Evolutionary conservation across 2,888 invertebrate species (phyloP).

Genomic region (Julus scandinavius): DNA sequence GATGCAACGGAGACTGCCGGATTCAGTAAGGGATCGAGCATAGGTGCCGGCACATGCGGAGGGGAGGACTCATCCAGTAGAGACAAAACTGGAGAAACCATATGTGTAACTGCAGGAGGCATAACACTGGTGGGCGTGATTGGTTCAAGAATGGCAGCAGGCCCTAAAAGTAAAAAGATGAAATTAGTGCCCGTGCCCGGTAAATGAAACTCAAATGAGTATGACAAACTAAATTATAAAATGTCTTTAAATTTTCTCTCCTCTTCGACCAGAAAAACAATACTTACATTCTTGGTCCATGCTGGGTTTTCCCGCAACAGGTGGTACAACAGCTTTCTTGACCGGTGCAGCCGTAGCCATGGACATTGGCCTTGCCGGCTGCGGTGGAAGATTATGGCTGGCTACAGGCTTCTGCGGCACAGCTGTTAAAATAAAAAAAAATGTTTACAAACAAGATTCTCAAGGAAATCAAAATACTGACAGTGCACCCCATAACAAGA

Average conservation of each 20-base stretch:
- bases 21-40: constrained; percentile 18
- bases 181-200: too few species aligned
- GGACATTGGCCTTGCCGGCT: constrained; percentile 61
- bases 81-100: constrained; percentile 53
- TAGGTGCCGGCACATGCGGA: not conserved
- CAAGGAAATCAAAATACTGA: too few species aligned
- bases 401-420: constrained; percentile 57
- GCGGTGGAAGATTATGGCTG: constrained; percentile 61
- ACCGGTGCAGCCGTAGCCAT: constrained; percentile 61
- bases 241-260: not conserved
- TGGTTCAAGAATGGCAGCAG: constrained; percentile 32
- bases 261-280: not conserved
- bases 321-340: constrained; percentile 57
- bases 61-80: constrained; percentile 50
- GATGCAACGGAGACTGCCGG: not conserved
- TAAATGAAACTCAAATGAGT: not conserved
- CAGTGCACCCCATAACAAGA: too few species aligned
- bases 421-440: not conserved
- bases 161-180: constrained; percentile 29
- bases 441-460: too few species aligned
- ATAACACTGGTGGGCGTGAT: not conserved
- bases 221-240: not conserved
- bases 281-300: constrained; percentile 53
- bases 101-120: not conserved
- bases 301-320: constrained; percentile 13